Evolutionary conservation across 2,113 vertebrate species (phyloP), one percentile per base, ranked within the genome.

Genomic region (Scartelaos histophorus): DNA sequence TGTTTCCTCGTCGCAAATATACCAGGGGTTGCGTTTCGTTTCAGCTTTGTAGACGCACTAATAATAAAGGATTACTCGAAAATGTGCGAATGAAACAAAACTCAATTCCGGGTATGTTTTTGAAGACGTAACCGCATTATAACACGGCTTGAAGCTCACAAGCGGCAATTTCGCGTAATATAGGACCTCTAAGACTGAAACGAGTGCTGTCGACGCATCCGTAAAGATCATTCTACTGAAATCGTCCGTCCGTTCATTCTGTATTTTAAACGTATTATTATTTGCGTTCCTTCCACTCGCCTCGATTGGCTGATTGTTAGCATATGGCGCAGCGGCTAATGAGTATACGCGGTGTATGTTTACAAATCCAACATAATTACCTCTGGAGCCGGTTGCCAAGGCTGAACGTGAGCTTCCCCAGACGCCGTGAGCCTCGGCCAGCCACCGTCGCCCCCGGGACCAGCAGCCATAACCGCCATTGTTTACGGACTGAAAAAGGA

Each of bases 401-500:
- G 11, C 61, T 21, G 58, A 65, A 74, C 73, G 76, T 69, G 35
- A 78, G 75, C 70, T 60, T 79, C 80, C 81, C 69, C 66, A 70
- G 29, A 75, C 19, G 67, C 56, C 70, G 69, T 76, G 67, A 67
- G 72, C 73, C 80, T 60, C 65, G 0, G 49, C 83, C 80, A 74
- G 79, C 80, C 68, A 75, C 73, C 75, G 71, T 13, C 80, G 73
- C 78, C 71, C 29, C 15, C 65, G 71, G 57, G 73, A 72, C 76
- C 64, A 72, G 72, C 46, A 73, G 69, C 79, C 49, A 49, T 60
- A 76, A 81, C 67, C 76, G 58, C 69, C 75, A 86, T 79, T 79
- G 84, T 85, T 86, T 83, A 78, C 89, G 67, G 57, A 85, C 82
- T 79, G 71, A 79, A 81, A 75, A 34, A 45, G 64, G 74, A 34